Conservation (phyloP, 2,888 invertebrate genomes). For the Apotomis betuletana region DNA sequence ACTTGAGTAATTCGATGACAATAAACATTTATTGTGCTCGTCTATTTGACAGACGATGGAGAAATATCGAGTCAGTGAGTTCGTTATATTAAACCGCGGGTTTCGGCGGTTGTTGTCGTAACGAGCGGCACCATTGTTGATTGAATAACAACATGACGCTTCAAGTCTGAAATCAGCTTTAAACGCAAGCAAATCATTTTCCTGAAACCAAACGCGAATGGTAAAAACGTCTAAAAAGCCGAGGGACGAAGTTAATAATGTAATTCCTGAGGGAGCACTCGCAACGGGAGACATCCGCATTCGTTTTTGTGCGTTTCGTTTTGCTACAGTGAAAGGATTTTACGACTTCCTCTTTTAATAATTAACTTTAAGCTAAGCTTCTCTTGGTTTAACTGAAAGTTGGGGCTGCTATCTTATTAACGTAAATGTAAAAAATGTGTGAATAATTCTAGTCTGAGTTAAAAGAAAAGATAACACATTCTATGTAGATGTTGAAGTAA, state of each 20-base stretch:
- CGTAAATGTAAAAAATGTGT: slow-evolving; percentile 10
- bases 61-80: slow-evolving; percentile 76
- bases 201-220: slow-evolving; percentile 63
- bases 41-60: slow-evolving; percentile 80
- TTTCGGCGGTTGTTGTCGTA: slow-evolving; percentile 57
- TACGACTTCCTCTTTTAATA: slow-evolving; percentile 69
- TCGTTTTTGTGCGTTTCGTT: slow-evolving; percentile 70
- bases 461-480: too few relatives aligned
- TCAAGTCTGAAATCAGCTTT: slow-evolving; percentile 43
- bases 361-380: slow-evolving; percentile 61
- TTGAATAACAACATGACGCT: slow-evolving; percentile 44
- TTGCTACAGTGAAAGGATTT: slow-evolving; percentile 67
- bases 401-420: slow-evolving; percentile 40
- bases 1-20: slow-evolving; percentile 82
- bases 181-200: slow-evolving; percentile 62
- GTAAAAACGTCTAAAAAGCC: slow-evolving; percentile 65
- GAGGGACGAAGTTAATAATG: slow-evolving; percentile 47
- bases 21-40: slow-evolving; percentile 82
- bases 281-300: slow-evolving; percentile 63
- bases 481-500: too few relatives aligned
- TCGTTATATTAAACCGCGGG: slow-evolving; percentile 64
- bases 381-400: slow-evolving; percentile 50
- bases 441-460: not conserved
- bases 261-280: slow-evolving; percentile 57
- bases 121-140: slow-evolving; percentile 60